Conservation (phyloP, 2,797 vertebrate genomes). For the Coregonus suidteri region DNA sequence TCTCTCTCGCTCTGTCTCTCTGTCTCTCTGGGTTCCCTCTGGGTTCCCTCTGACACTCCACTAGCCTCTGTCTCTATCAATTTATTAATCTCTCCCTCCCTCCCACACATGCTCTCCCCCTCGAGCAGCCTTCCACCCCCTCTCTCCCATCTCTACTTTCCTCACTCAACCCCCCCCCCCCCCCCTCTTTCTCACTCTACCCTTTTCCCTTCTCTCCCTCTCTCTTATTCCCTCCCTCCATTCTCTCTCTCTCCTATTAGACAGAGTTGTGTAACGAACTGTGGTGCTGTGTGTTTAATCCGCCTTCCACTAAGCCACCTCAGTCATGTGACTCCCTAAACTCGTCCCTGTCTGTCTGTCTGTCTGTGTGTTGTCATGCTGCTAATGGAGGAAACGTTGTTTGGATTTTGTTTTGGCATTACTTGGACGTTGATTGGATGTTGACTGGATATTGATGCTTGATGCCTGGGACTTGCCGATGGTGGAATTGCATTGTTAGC, state of each 20-base stretch:
- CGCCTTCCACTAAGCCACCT: slow-evolving; percentile 54
- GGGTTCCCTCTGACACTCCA: slow-evolving; percentile 4
- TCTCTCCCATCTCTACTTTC: too few species aligned
- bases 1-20: neutral
- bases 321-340: slow-evolving; percentile 53
- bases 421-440: neutral
- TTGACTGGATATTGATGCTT: neutral
- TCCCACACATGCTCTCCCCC: too few species aligned
- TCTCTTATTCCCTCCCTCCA: too few species aligned
- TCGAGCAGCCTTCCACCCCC: too few species aligned
- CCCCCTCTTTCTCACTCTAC: too few species aligned
- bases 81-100: too few species aligned
- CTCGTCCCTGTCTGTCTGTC: slow-evolving; percentile 13
- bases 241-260: slow-evolving; percentile 16
- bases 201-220: too few species aligned
- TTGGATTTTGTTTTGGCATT: neutral
- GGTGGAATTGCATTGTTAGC: neutral
- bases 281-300: slow-evolving; percentile 50
- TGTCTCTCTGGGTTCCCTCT: neutral
- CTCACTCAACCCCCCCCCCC: too few species aligned
- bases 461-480: neutral
- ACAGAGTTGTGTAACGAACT: slow-evolving; percentile 21
- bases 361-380: neutral
- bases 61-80: slow-evolving; percentile 7
- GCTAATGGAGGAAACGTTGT: neutral